A percentile compares a stretch with the other conserved stretches of the same genome.
phyloP scores from a whole-genome alignment of 2,113 vertebrate genomes.

The Fregetta grallaria region DNA sequence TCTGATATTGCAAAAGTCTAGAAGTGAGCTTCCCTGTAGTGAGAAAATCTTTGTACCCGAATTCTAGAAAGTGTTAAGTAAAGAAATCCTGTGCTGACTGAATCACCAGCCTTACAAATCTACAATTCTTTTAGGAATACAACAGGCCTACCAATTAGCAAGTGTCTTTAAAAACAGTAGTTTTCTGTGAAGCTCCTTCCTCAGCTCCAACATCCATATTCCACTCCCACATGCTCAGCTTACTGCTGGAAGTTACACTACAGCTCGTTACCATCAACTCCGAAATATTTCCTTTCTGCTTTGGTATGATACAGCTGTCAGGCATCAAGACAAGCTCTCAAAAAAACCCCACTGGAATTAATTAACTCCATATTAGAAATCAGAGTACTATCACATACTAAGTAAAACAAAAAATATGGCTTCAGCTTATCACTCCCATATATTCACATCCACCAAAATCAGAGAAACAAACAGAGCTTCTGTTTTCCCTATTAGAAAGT shows the following conservation, averaged over 20 bases:
- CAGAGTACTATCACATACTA: neutral
- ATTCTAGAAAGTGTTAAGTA: neutral
- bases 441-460: neutral
- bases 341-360: neutral
- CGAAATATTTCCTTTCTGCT: neutral
- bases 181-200: neutral
- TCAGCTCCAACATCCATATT: neutral
- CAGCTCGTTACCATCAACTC: neutral
- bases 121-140: neutral
- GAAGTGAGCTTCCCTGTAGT: neutral
- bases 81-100: neutral
- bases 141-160: neutral
- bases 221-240: neutral
- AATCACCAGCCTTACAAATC: neutral
- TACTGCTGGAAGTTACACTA: neutral
- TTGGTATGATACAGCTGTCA: slow-evolving; percentile 3
- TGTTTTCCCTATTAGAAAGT: neutral
- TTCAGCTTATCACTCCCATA: neutral
- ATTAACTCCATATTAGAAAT: neutral
- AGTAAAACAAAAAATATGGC: neutral
- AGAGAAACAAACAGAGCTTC: neutral
- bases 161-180: neutral
- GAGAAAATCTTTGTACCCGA: neutral
- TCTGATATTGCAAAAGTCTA: neutral
- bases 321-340: neutral